Evolutionary conservation across 2,113 vertebrate species (phyloP).

Genomic region (Peromyscus californicus): DNA sequence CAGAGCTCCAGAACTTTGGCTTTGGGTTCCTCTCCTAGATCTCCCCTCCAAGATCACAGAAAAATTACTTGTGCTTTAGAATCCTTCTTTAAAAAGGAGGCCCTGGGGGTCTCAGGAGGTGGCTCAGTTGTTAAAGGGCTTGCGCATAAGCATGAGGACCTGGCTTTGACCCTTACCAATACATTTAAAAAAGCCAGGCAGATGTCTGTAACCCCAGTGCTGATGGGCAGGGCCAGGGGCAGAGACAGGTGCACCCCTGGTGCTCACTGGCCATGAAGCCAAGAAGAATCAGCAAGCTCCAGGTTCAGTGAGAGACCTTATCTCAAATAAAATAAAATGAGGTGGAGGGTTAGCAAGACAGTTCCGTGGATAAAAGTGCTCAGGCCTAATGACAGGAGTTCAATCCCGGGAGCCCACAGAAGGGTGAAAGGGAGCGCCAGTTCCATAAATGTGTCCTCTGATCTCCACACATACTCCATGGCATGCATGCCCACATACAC

Average conservation of each 20-base stretch:
- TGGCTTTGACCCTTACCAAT: not conserved
- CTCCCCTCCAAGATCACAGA: not conserved
- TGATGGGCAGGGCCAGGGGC: not conserved
- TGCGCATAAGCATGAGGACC: too few species aligned
- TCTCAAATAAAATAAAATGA: not conserved
- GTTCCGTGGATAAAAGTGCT: not conserved
- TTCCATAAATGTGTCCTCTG: not conserved
- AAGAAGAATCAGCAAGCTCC: not conserved
- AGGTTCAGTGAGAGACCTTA: not conserved
- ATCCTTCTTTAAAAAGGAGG: not conserved
- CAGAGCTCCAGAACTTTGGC: not conserved
- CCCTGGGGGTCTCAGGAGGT: not conserved
- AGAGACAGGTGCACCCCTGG: not conserved
- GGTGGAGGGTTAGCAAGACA: not conserved
- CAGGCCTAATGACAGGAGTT: not conserved
- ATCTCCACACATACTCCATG: not conserved
- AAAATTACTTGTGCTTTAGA: conserved; percentile 23
- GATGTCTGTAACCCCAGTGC: not conserved
- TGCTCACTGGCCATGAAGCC: not conserved
- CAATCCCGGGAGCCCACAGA: not conserved
- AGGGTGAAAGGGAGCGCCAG: not conserved
- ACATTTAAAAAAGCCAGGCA: not conserved
- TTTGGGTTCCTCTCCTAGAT: not conserved
- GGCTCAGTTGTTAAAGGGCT: too few species aligned
- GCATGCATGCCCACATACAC: not conserved